Evolutionary conservation across 2,888 invertebrate genomes (phyloP).

Genomic region (Eupsilia transversa): DNA sequence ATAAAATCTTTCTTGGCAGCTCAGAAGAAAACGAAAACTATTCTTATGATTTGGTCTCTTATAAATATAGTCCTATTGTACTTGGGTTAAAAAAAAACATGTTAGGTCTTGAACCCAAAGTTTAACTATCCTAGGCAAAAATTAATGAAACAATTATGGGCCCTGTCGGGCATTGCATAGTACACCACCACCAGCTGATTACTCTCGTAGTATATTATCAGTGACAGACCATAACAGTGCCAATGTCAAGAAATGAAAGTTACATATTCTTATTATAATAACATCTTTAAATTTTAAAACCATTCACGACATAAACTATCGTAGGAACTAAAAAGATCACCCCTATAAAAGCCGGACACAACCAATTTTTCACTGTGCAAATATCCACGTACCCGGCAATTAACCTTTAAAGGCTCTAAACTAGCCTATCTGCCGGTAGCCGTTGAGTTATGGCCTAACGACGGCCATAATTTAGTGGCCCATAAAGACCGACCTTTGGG

Average conservation of each 20-base stretch:
- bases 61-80: no score
- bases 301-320: slow-evolving; percentile 5
- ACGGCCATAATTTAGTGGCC: slow-evolving; percentile 72
- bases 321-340: neutral
- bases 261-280: no score
- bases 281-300: neutral
- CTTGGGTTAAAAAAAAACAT: no score
- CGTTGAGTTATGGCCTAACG: slow-evolving; percentile 69
- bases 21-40: no score
- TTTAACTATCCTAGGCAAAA: no score
- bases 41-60: no score
- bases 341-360: slow-evolving; percentile 17
- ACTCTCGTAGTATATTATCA: neutral
- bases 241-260: neutral
- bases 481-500: slow-evolving; percentile 73
- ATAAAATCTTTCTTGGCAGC: no score
- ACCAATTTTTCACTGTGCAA: slow-evolving; percentile 53
- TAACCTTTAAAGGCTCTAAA: slow-evolving; percentile 68
- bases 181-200: no score
- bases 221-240: neutral
- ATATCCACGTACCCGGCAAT: slow-evolving; percentile 63
- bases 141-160: no score
- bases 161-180: no score
- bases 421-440: slow-evolving; percentile 64
- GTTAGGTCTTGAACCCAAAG: no score